These are phyloP conservation scores for Capitulum mitella DNA, from an alignment of 2,888 invertebrate species.

Conservation along the genomic window DNA sequence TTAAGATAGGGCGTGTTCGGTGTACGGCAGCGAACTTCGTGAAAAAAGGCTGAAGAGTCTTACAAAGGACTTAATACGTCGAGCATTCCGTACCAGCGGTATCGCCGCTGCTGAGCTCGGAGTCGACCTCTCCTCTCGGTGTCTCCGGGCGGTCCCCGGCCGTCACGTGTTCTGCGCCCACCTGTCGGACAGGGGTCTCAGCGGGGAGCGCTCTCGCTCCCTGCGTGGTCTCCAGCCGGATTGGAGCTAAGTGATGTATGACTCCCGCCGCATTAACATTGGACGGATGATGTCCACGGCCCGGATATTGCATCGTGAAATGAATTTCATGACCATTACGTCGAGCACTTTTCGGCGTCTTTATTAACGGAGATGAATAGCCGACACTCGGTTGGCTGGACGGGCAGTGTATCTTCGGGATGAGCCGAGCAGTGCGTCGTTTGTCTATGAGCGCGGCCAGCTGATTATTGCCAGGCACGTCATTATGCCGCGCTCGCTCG, in stretches of 20 bases:
- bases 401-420: neutral
- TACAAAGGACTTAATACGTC: too few relatives aligned
- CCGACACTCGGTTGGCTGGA: neutral
- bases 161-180: too few relatives aligned
- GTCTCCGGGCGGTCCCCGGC: too few relatives aligned
- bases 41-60: too few relatives aligned
- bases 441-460: neutral
- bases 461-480: neutral
- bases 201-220: neutral
- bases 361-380: neutral
- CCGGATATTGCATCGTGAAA: neutral
- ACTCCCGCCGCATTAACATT: neutral
- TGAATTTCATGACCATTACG: slow-evolving; percentile 9
- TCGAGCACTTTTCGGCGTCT: slow-evolving; percentile 16
- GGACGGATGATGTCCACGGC: slow-evolving; percentile 4
- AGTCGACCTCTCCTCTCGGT: too few relatives aligned
- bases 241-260: slow-evolving; percentile 1
- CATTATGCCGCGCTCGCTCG: neutral
- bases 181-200: too few relatives aligned
- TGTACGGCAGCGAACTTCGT: too few relatives aligned
- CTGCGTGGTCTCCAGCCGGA: neutral
- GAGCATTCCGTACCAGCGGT: too few relatives aligned
- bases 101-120: too few relatives aligned
- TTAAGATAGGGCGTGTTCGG: too few relatives aligned
- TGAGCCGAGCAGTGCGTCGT: neutral